Base-by-base conservation (phyloP, 92 coral and sea anemone genomes). In the Epizoanthus stellaris region DNA sequence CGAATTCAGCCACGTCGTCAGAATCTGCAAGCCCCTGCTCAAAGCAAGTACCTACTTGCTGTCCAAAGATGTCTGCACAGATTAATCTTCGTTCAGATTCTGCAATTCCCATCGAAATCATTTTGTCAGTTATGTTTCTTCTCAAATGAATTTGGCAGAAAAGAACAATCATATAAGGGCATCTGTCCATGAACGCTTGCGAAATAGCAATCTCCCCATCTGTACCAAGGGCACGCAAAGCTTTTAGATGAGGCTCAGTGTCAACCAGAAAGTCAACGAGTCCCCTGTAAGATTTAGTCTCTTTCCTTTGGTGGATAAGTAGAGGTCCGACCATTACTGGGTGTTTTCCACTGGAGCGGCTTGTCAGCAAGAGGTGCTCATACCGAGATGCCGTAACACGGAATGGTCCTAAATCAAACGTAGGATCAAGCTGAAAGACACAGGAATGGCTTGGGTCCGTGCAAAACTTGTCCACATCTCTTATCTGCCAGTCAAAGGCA, bases 261-360 rank as follows among this genome's bases (percentile, higher is more conserved):
- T 43, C 89, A 11, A 79, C 75, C 6, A 89, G 69, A 82, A 2
- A 73, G 59, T 89, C 82, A 10, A 68, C 76, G 21, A 84, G 73
- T 16, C 67, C 21, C 38, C 77, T 80, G 81, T 52, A 80, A 2
- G 82, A 38, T 1, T 16, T 23, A 16, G n/a, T 84, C 57, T 81
- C 75, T 74, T 87, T 82, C 36, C 73, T 66, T 52, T 66, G 87
- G 73, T 82, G 77, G 13, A 87, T 70, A 56, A 86, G 43, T 38
- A 86, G 73, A 20, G 89, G 89, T 20, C 89, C 89, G 12, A 86
- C 85, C 85, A 87, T 87, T 64, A 82, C 87, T 12, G 90, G 90
- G 45, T 71, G 86, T 38, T 81, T 81, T n/a, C 87, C 82, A 49
- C 87, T 81, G 20, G 47, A 67, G 20, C 91, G 52, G 76, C 76